phyloP scores from a whole-genome alignment of 2,888 invertebrate species.

The Mantis religiosa region DNA sequence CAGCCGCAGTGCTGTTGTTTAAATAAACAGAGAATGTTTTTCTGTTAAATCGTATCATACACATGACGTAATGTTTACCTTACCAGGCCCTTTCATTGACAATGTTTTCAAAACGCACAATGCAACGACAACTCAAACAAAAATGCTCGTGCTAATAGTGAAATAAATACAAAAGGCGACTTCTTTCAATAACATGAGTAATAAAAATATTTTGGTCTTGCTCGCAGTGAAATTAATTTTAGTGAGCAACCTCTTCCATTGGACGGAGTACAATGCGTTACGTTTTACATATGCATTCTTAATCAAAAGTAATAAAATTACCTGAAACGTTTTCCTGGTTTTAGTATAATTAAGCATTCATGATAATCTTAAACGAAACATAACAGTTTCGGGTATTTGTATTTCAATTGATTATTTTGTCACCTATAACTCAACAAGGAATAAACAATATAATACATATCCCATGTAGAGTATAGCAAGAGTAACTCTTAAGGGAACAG shows the following conservation, averaged over 20 bases:
- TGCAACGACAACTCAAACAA: not conserved
- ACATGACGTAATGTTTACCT: not conserved
- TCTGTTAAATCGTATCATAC: not conserved
- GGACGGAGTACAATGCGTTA: not conserved
- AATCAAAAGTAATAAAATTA: too few species aligned
- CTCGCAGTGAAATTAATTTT: not conserved
- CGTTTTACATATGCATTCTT: too few species aligned
- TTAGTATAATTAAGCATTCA: too few species aligned
- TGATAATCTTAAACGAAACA: too few species aligned
- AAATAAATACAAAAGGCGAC: not conserved
- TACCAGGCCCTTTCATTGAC: not conserved
- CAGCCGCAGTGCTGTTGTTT: not conserved
- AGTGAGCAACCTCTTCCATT: not conserved
- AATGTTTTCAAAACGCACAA: not conserved
- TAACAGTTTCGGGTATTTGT: too few species aligned
- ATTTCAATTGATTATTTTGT: too few species aligned
- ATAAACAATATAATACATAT: too few species aligned
- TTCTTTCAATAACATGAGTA: not conserved
- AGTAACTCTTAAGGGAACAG: too few species aligned
- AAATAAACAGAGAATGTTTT: not conserved
- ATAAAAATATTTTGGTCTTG: not conserved
- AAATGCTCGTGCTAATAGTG: not conserved
- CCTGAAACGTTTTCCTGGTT: too few species aligned
- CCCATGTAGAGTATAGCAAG: too few species aligned
- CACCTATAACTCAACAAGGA: too few species aligned